Percentiles rank a stretch among this genome's conserved stretches.
These are phyloP conservation scores for Aphelenchoides fujianensis DNA, from an alignment of 1,140 invertebrate genomes.

Conservation along the genomic window DNA sequence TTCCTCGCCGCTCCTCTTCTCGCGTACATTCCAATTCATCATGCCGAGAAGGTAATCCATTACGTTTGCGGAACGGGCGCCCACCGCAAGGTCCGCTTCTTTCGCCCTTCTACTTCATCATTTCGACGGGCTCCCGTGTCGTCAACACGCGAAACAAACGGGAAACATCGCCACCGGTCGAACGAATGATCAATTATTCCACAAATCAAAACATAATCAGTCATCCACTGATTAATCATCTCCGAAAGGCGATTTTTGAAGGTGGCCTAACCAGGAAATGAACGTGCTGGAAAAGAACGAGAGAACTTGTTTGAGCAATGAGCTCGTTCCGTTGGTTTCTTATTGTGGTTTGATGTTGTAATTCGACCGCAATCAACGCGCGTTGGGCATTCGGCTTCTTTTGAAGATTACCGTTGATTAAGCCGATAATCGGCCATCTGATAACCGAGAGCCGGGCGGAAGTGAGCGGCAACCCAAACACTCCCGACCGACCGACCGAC, in stretches of 20 bases:
- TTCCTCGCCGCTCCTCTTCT: no score
- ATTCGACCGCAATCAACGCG: no score
- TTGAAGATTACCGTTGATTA: not conserved
- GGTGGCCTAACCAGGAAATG: not conserved
- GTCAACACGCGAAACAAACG: not conserved
- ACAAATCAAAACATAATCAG: not conserved
- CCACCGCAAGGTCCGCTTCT: not conserved
- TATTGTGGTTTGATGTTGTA: no score
- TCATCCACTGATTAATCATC: not conserved
- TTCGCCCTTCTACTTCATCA: not conserved
- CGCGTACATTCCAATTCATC: not conserved
- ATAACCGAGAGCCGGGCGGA: no score
- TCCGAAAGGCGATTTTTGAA: not conserved
- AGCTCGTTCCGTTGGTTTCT: not conserved
- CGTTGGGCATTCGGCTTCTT: not conserved
- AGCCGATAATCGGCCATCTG: not conserved
- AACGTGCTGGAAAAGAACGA: not conserved
- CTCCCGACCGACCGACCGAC: not conserved
- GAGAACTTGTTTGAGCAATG: not conserved
- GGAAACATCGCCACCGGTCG: not conserved
- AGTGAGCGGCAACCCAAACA: not conserved
- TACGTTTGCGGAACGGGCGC: not conserved
- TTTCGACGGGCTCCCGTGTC: not conserved
- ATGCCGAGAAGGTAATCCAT: not conserved
- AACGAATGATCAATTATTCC: slow-evolving; percentile 2